Percentiles rank a stretch among this genome's conserved stretches.
Conservation (phyloP, 2,113 vertebrate genomes). For the Pagrus major region DNA sequence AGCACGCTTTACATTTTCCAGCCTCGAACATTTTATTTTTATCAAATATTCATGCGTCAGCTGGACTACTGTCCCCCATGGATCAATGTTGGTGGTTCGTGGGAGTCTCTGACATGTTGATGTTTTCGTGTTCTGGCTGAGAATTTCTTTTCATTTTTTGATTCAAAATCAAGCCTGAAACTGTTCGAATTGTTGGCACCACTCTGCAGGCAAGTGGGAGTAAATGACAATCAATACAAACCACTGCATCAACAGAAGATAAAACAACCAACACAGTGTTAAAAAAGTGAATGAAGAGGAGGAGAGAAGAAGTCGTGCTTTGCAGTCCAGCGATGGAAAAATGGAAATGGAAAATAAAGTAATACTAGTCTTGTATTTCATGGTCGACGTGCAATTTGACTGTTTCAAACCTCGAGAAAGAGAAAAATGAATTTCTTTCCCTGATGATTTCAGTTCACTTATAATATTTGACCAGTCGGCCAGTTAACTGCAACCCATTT, state of each 20-base stretch:
- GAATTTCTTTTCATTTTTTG: constrained; percentile 41
- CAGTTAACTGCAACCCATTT: background rate
- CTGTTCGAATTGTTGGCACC: constrained; percentile 42
- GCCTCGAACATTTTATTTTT: constrained; percentile 36
- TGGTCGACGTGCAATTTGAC: background rate
- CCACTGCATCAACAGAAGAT: constrained; percentile 59
- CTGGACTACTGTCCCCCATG: constrained; percentile 34
- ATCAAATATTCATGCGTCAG: constrained; percentile 35
- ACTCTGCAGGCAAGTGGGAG: constrained; percentile 58
- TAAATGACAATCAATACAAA: constrained; percentile 68
- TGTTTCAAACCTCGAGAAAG: background rate
- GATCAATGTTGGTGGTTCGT: constrained; percentile 48
- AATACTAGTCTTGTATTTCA: constrained; percentile 20
- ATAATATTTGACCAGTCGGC: background rate
- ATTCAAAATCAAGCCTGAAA: constrained; percentile 47
- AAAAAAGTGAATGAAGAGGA: constrained; percentile 57
- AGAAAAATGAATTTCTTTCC: background rate
- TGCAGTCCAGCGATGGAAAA: too few relatives aligned
- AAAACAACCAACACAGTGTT: constrained; percentile 36
- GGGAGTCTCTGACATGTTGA: constrained; percentile 53
- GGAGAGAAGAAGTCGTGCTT: constrained; percentile 12
- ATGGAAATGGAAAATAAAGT: constrained; percentile 35
- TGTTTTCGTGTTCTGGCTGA: constrained; percentile 40
- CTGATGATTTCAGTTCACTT: background rate
- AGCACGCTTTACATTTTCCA: constrained; percentile 5